Base-by-base conservation (phyloP, 2,113 vertebrate species). In the Rissa tridactyla region DNA sequence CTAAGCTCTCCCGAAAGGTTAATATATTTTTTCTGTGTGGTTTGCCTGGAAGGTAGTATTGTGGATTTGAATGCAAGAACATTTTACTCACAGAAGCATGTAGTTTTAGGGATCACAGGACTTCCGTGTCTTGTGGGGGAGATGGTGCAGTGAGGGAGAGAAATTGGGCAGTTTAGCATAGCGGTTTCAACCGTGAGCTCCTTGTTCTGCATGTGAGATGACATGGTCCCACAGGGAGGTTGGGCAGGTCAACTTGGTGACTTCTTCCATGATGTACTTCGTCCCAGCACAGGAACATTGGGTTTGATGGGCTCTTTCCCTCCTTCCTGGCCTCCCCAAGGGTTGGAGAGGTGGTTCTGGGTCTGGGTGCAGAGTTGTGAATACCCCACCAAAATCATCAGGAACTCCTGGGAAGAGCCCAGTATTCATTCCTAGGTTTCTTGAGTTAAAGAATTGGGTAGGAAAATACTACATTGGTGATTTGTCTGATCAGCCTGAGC, bases 161-260 rank as follows among this genome's bases (percentile, higher is more conserved):
- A 83, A 80, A 47, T 5, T 10, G 8, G 4, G 6, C 2, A 42
- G 19, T 54, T 84, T 27, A 65, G 5, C 2, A 3, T 21, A 38
- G 34, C 6, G 1, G 1, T 62, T 66, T 71, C 40, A 57, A 51
- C 32, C 22, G 34, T 21, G 25, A 69, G 16, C 15, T 55, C 10
- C 12, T 65, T 84, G 14, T 32, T 69, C 40, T 36, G 2, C 0
- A 0, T 40, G 38, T 9, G 29, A 68, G 18, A 40, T 11, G 11
- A 5, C 68, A 38, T 34, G 54, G n/a, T 77, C 29, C 16, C 8
- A 77, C 15, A 58, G 15, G 9, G 11, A 70, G 22, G 13, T 4
- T 38, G 13, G 5, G 9, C 18, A 54, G 13, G 14, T 62, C n/a
- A 82, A 4, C 3, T 1, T 36, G 34, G 21, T 40, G 38, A 3